Percentiles rank a stretch among this genome's conserved stretches.
Conservation (phyloP, 1,140 invertebrate genomes). For the Galleria mellonella region DNA sequence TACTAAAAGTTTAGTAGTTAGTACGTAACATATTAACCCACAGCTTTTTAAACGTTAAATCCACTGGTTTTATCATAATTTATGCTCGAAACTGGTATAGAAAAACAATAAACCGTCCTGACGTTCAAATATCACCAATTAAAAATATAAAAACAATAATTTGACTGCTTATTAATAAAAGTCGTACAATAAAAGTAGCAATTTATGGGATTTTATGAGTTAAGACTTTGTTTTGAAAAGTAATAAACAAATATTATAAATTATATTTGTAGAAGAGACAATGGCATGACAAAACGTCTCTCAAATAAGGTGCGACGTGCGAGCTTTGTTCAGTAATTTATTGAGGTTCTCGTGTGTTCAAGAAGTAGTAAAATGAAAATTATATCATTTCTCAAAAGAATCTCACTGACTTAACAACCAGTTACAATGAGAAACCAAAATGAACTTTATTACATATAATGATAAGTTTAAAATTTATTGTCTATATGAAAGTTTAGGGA, state of each 20-base stretch:
- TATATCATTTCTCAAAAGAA: constrained; percentile 34
- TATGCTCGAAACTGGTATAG: no score
- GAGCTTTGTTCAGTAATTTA: constrained; percentile 64
- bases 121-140: no score
- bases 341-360: constrained; percentile 50
- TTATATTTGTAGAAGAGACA: constrained; percentile 23
- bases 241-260: constrained; percentile 41
- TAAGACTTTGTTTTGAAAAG: constrained; percentile 14
- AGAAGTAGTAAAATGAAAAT: constrained; percentile 64
- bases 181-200: neutral
- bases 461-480: constrained; percentile 15
- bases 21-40: no score
- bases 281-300: constrained; percentile 46
- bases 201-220: constrained; percentile 21
- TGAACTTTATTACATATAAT: constrained; percentile 2
- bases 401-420: constrained; percentile 1
- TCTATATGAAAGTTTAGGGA: constrained; percentile 15
- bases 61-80: no score
- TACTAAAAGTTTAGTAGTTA: no score
- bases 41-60: no score
- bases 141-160: no score
- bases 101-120: neutral
- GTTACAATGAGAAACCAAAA: constrained; percentile 2
- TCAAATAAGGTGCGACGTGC: constrained; percentile 62
- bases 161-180: no score